A percentile compares a stretch with the other conserved stretches of the same genome.
phyloP scores from a whole-genome alignment of 2,888 invertebrate species.

The Merodon equestris region DNA sequence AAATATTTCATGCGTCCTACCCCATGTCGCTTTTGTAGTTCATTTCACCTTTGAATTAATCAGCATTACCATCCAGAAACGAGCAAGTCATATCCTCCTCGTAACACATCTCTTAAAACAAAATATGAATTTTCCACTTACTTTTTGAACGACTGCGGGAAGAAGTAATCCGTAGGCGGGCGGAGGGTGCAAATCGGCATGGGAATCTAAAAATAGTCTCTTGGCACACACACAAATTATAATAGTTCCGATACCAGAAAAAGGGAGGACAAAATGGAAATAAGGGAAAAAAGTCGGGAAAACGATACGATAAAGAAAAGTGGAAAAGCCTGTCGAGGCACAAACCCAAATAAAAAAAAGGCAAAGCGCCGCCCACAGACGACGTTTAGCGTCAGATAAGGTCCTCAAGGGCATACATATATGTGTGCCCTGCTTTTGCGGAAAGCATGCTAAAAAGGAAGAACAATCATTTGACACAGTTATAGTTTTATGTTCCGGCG shows the following conservation, averaged over 20 bases:
- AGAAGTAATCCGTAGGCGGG: not conserved
- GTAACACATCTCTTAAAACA: conserved; percentile 1
- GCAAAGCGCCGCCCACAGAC: conserved; percentile 11
- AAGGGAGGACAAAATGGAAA: conserved; percentile 12
- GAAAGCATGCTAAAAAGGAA: conserved; percentile 17
- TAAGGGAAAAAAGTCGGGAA: not conserved
- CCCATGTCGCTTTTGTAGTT: conserved; percentile 6
- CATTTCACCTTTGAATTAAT: conserved; percentile 47
- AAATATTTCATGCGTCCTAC: conserved; percentile 31
- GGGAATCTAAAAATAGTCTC: conserved; percentile 57
- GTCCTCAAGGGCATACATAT: conserved; percentile 48
- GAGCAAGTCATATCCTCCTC: conserved; percentile 36
- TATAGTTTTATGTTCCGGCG: conserved; percentile 52
- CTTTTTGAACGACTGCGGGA: not conserved
- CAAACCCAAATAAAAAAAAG: conserved; percentile 27
- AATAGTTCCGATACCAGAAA: conserved; percentile 47
- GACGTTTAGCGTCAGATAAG: conserved; percentile 51
- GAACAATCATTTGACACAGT: conserved; percentile 59
- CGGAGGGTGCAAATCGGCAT: conserved; percentile 40
- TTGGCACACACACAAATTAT: conserved; percentile 44
- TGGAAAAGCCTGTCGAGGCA: conserved; percentile 43
- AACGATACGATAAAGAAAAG: conserved; percentile 29
- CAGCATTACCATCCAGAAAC: conserved; percentile 52
- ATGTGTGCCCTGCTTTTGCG: conserved; percentile 32
- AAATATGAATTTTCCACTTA: conserved; percentile 9